Conservation (phyloP, 1,140 invertebrate genomes). For the Lasaia peninsularis region DNA sequence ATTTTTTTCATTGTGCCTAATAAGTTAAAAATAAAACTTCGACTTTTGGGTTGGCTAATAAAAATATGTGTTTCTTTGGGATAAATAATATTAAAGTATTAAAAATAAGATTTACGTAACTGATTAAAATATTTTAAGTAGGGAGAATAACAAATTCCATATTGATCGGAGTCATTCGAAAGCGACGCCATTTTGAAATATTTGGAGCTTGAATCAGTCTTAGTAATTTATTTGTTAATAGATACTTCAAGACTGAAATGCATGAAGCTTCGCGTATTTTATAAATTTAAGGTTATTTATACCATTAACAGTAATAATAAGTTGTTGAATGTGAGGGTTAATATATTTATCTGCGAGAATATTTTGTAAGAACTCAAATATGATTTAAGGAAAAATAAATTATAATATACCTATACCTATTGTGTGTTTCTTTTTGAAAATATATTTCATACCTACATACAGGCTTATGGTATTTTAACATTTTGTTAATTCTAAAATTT, state of each 20-base stretch:
- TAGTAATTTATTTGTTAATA: conserved; percentile 5
- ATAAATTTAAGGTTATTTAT: conserved; percentile 6
- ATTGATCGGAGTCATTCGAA: background rate
- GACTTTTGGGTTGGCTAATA: no score
- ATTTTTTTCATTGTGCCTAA: no score
- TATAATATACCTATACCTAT: background rate
- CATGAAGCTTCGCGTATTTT: background rate
- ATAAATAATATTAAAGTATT: no score
- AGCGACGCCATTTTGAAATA: conserved; percentile 2
- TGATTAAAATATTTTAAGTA: no score
- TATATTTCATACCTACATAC: no score
- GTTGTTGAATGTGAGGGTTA: background rate
- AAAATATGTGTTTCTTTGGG: no score
- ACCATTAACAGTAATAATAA: conserved; percentile 1
- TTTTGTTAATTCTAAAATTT: no score
- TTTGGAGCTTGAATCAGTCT: background rate
- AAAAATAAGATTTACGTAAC: no score
- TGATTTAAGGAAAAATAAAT: background rate
- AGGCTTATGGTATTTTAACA: no score
- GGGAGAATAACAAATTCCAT: background rate
- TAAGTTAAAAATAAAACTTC: no score
- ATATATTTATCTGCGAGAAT: background rate
- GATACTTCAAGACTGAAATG: background rate
- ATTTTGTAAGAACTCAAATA: background rate
- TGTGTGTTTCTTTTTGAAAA: background rate